A percentile compares a stretch with the other conserved stretches of the same genome.
Evolutionary conservation across 2,113 vertebrate genomes (phyloP).

Genomic region (Rissa tridactyla): DNA sequence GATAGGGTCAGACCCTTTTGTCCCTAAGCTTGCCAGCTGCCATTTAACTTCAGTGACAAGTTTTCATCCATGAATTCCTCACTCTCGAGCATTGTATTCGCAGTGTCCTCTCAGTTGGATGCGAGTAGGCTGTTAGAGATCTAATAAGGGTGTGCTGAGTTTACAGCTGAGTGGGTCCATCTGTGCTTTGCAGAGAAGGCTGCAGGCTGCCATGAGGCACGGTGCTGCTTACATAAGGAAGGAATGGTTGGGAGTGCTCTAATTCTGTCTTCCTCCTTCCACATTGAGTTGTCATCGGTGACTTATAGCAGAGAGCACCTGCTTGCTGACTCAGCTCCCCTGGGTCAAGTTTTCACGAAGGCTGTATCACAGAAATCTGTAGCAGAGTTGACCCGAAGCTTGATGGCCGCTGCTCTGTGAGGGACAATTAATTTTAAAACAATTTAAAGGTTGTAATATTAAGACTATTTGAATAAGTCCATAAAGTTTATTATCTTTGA

Average conservation of each 20-base stretch:
- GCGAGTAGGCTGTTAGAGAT: background rate
- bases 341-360: background rate
- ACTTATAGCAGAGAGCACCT: slow-evolving; percentile 22
- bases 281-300: background rate
- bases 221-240: slow-evolving; percentile 6
- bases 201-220: background rate
- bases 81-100: background rate
- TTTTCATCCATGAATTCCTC: background rate
- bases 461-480: background rate
- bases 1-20: background rate
- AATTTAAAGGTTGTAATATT: background rate
- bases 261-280: slow-evolving; percentile 19
- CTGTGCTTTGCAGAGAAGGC: background rate
- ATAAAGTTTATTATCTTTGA: background rate
- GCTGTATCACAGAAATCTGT: background rate
- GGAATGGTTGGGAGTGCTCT: background rate
- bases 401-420: background rate
- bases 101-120: background rate
- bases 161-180: slow-evolving; percentile 38
- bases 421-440: background rate
- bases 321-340: background rate
- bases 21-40: slow-evolving; percentile 14
- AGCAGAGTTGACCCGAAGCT: background rate
- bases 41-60: slow-evolving; percentile 3
- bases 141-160: background rate